Base-by-base conservation (phyloP, 2,888 invertebrate species). In the Artemia sinica region DNA sequence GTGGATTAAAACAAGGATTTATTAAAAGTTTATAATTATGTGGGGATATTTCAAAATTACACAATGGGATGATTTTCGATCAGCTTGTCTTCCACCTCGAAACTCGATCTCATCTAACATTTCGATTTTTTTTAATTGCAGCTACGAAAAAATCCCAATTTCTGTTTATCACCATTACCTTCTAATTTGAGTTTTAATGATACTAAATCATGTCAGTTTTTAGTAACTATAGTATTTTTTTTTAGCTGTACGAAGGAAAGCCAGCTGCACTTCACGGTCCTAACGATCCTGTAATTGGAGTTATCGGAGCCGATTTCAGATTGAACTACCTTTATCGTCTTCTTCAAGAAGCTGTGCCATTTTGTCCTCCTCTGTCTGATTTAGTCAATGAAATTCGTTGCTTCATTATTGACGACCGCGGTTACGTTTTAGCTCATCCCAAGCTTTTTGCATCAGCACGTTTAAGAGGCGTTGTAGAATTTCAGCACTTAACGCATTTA, bases 341-440 rank as follows among this genome's bases (percentile, higher is more conserved):
- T 68, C 80, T 93, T 48, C 79, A 86, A 71, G 86, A 87, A 71
- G 82, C 84, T 73, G 82, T 86, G 75, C 85, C 86, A 1, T 79
- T 85, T 66, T 90, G 90, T 77, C 71, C 66, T 58, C 69, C 3
- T 10, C 48, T 41, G 28, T 70, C 18, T n/a, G 49, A 49, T 63
- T 51, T 13, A 9, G 50, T 50, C n/a, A 65, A 51, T 2, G 67
- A 48, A 10, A 69, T 74, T 48, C 74, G 76, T 74, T 94, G 94
- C 79, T 87, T 94, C 75, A 80, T 94, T 50, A 88, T 93, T 84
- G 91, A 94, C 75, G 89, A 91, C 77, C 84, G 85, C 73, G 94
- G 93, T 0, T 94, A 91, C 77, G 79, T 94, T 71, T 83, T 93
- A 65, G 89, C 89, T 11, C 93, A 93, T 80, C 91, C 90, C 12